phyloP scores from a whole-genome alignment of 2,888 invertebrate species.

The Amitus sp. region DNA sequence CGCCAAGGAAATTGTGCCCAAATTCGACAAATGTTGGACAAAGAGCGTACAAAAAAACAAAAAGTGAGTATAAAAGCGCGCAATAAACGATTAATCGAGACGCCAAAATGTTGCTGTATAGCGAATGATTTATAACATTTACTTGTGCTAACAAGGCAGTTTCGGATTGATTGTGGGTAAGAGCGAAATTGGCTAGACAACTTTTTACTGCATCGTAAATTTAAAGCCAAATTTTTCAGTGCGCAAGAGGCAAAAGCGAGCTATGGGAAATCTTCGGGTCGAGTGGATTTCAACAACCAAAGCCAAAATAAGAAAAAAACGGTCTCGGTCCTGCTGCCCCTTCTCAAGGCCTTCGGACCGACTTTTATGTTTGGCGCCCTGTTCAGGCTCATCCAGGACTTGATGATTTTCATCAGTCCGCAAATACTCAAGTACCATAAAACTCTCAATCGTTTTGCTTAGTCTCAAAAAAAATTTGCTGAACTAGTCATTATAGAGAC shows the following conservation, averaged over 20 bases:
- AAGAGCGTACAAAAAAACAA: slow-evolving; percentile 73
- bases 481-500: no score
- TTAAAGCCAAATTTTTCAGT: slow-evolving; percentile 54
- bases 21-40: slow-evolving; percentile 87
- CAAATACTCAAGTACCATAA: slow-evolving; percentile 85
- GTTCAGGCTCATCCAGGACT: slow-evolving; percentile 84
- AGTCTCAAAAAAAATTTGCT: no score
- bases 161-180: slow-evolving; percentile 62
- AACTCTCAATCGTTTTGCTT: no score
- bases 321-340: slow-evolving; percentile 85
- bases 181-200: slow-evolving; percentile 40
- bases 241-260: slow-evolving; percentile 70
- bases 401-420: slow-evolving; percentile 89
- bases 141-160: slow-evolving; percentile 60
- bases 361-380: slow-evolving; percentile 87
- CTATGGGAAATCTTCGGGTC: slow-evolving; percentile 76
- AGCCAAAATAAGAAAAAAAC: slow-evolving; percentile 74
- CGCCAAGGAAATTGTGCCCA: slow-evolving; percentile 81
- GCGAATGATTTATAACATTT: slow-evolving; percentile 13
- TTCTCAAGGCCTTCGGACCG: slow-evolving; percentile 81
- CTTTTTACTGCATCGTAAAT: slow-evolving; percentile 49
- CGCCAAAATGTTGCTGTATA: neutral
- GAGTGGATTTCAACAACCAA: slow-evolving; percentile 79
- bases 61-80: slow-evolving; percentile 67
- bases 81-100: neutral